Base-by-base conservation (phyloP, 1,140 invertebrate genomes). In the Chlorops oryzae region DNA sequence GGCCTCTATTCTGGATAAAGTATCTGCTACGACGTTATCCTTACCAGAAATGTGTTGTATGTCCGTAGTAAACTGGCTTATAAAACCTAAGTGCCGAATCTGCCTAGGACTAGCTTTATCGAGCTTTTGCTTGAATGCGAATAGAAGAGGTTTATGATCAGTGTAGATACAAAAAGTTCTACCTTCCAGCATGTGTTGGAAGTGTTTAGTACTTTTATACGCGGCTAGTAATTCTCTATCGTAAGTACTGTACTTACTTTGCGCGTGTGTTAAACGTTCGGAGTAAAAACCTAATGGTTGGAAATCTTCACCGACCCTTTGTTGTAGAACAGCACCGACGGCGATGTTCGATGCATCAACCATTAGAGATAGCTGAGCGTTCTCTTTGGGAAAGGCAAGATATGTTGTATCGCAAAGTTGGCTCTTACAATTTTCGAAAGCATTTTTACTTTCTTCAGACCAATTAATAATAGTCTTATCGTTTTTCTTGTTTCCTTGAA, bases 81-180 rank as follows among this genome's bases (percentile, higher is more conserved):
- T 64, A 25, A 52, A 74, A 35, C 70, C 54, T 0, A 73, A 42
- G 32, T 73, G 61, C 0, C 57, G 45, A 5, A 59, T 24, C 42
- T 63, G 62, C 25, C 59, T 28, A 15, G 63, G 66, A 5, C 61
- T 54, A 18, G 51, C 41, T 22, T 35, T 51, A 6, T 52, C 44
- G 24, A 22, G 22, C 13, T 52, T 52, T 21, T 52, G 32, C 23
- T 18, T 17, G 44, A 69, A 70, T 0, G 60, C 62, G 46, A 57
- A 65, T 18, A 52, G 65, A 2, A 76, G 53, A 6, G 73, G 73
- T 50, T 73, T 73, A 39, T 75, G 74, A 45, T 77, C 72, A 1
- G 71, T 75, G 35, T 53, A 67, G 5, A 75, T 58, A 1, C 50
- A 53, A 20, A 72, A 64, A 3, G 40, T 27, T 27, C 59, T 28